These are phyloP conservation scores for Elachura formosa DNA, from an alignment of 2,113 vertebrate genomes.

Conservation along the genomic window DNA sequence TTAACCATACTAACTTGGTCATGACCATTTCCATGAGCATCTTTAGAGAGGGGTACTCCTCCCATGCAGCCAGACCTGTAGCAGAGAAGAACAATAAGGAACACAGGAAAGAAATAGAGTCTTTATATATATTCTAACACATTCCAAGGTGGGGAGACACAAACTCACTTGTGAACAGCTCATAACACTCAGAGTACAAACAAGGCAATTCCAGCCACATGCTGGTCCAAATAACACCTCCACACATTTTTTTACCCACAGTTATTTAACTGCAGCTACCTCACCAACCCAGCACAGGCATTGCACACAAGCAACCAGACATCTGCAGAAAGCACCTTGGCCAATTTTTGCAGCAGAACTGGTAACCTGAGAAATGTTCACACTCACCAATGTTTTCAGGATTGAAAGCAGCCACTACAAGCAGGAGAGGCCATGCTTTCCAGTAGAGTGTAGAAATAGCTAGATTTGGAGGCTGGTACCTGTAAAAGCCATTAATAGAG, in stretches of 20 bases:
- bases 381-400: conserved; percentile 93
- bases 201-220: neutral
- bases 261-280: neutral
- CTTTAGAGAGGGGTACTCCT: conserved; percentile 94
- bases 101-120: neutral
- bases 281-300: neutral
- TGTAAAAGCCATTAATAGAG: conserved; percentile 29
- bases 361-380: neutral
- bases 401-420: conserved; percentile 95
- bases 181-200: neutral
- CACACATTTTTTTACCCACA: neutral
- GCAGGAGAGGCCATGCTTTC: conserved; percentile 95
- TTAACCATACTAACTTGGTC: conserved; percentile 84
- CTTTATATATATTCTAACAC: neutral
- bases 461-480: conserved; percentile 93
- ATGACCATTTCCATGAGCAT: conserved; percentile 99
- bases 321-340: neutral
- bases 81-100: neutral
- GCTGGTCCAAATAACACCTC: neutral
- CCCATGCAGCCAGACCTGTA: conserved; percentile 92
- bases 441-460: conserved; percentile 96
- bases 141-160: neutral
- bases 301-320: neutral
- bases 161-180: neutral
- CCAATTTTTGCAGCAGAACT: neutral